Evolutionary conservation across 2,888 invertebrate species (phyloP), one percentile per base, ranked within the genome.

Genomic region (Xylocampa areola): DNA sequence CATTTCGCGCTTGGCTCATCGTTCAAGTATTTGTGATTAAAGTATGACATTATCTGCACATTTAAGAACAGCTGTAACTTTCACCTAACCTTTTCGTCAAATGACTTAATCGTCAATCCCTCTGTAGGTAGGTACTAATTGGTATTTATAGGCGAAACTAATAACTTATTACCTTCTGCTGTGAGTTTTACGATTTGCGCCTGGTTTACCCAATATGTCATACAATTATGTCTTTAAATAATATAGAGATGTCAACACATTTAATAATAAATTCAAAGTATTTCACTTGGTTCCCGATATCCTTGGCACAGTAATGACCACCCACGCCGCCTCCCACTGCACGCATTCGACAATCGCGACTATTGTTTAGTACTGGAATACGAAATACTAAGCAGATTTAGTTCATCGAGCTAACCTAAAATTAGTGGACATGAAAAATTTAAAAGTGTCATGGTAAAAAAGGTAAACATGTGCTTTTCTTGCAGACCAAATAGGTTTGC

Each of bases 221-320:
- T 33, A 10, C 6, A 49, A 48, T 5, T 33, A n/a, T n/a, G n/a
- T n/a, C n/a, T n/a, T n/a, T n/a, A n/a, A n/a, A n/a, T 23, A 37
- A 13, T 29, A 37, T 32, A 32, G 40, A 21, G 13, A 49, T 63
- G 53, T 57, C 60, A 63, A 59, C 48, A 57, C 55, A 54, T 33
- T 29, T 32, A 45, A 62, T 61, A 37, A 44, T 62, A 57, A 51
- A 60, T 63, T 57, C 57, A 44, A 65, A 45, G 59, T 65, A 70
- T 71, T 73, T 68, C 44, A 41, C 67, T 66, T 57, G 60, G 72
- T 79, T 86, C 85, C 84, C 76, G 78, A 65, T 63, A 89, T 87
- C 91, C 91, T 91, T 91, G 91, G 85, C 91, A 89, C 77, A 82
- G 77, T 83, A 85, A 37, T 55, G 70, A 62, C 75, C 78, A 76